phyloP scores from a whole-genome alignment of 1,140 invertebrate genomes.

The Oppia nitens region DNA sequence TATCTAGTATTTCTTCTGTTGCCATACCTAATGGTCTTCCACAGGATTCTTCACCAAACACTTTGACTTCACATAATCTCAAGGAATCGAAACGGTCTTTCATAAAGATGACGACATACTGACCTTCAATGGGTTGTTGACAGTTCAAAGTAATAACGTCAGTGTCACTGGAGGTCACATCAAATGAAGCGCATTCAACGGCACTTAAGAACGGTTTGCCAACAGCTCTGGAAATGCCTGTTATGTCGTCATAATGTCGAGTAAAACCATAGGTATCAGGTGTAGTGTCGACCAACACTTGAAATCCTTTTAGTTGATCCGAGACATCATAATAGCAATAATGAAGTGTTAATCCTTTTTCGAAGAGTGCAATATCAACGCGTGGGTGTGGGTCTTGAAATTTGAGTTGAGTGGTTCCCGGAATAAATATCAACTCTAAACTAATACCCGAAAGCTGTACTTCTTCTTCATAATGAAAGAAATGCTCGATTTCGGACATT shows the following conservation, averaged over 20 bases:
- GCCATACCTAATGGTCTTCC: constrained; percentile 24
- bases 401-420: constrained; percentile 13
- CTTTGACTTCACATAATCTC: constrained; percentile 22
- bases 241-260: constrained; percentile 20
- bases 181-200: constrained; percentile 21
- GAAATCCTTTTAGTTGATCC: constrained; percentile 22
- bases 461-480: constrained; percentile 24
- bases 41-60: constrained; percentile 23
- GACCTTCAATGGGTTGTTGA: constrained; percentile 21
- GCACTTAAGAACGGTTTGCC: constrained; percentile 19
- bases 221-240: constrained; percentile 20
- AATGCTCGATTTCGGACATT: constrained; percentile 23
- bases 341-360: constrained; percentile 21
- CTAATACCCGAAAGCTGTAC: constrained; percentile 1
- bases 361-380: constrained; percentile 21
- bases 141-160: constrained; percentile 19
- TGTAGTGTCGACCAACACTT: constrained; percentile 20
- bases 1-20: constrained; percentile 23
- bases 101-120: constrained; percentile 22
- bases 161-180: constrained; percentile 18
- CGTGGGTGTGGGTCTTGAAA: constrained; percentile 20
- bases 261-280: constrained; percentile 17
- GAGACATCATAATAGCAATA: constrained; percentile 26
- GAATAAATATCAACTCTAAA: constrained; percentile 3
- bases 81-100: constrained; percentile 22